phyloP scores from a whole-genome alignment of 2,888 invertebrate species.

The Fabriciana adippe region DNA sequence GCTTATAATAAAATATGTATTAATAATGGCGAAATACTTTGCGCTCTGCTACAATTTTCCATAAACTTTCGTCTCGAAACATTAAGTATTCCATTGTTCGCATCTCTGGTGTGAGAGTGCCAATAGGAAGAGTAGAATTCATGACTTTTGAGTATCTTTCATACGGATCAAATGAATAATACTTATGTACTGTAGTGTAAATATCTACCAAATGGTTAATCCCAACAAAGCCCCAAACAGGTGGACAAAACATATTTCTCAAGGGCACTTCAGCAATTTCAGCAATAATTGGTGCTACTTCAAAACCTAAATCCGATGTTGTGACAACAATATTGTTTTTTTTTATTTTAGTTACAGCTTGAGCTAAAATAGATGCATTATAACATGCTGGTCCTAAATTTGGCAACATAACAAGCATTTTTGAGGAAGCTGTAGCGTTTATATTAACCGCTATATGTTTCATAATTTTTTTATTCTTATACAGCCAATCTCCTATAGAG shows the following conservation, averaged over 20 bases:
- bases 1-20: neutral
- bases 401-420: constrained; percentile 77
- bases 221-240: constrained; percentile 85
- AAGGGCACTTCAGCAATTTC: constrained; percentile 71
- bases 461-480: constrained; percentile 62
- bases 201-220: constrained; percentile 81
- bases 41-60: constrained; percentile 58
- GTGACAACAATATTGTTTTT: constrained; percentile 80
- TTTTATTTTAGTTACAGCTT: constrained; percentile 60
- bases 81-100: constrained; percentile 79
- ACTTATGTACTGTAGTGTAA: constrained; percentile 76
- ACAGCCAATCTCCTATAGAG: constrained; percentile 67
- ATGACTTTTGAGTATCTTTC: constrained; percentile 72
- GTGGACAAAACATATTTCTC: constrained; percentile 80
- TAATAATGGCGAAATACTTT: constrained; percentile 54
- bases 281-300: constrained; percentile 64
- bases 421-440: constrained; percentile 71
- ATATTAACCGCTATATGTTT: constrained; percentile 70
- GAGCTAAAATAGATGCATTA: constrained; percentile 77
- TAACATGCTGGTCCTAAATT: constrained; percentile 82
- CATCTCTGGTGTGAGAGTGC: constrained; percentile 75
- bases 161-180: constrained; percentile 76
- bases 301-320: constrained; percentile 81
- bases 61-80: constrained; percentile 65
- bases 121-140: constrained; percentile 77